Percentiles rank a stretch among this genome's conserved stretches.
Evolutionary conservation across 2,888 invertebrate species (phyloP).

Genomic region (Ashinkailepas kermadecensis): DNA sequence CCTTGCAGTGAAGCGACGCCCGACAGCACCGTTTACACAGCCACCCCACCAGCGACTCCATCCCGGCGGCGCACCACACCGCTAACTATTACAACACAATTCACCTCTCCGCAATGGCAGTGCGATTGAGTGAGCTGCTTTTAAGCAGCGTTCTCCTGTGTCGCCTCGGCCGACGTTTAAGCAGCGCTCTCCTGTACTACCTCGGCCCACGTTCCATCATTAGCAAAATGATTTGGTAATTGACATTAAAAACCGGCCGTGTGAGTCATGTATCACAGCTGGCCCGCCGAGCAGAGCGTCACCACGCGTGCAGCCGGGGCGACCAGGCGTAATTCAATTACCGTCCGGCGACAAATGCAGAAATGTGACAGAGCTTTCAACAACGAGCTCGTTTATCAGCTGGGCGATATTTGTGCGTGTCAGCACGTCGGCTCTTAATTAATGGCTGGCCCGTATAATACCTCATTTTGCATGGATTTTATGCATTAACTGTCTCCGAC

Average conservation of each 20-base stretch:
- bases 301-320: neutral
- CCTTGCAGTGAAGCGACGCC: neutral
- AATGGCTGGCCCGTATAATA: neutral
- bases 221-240: constrained; percentile 16
- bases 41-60: neutral
- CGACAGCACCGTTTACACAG: neutral
- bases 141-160: neutral
- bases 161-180: neutral
- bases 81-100: neutral
- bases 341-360: neutral
- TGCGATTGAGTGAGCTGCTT: constrained; percentile 10
- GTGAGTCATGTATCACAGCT: constrained; percentile 3
- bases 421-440: neutral
- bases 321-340: neutral
- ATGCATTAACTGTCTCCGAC: constrained; percentile 14
- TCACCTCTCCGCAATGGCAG: neutral
- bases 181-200: neutral
- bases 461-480: constrained; percentile 20
- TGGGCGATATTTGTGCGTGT: constrained; percentile 12
- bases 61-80: neutral
- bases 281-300: neutral
- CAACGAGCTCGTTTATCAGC: constrained; percentile 13
- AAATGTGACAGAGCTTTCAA: constrained; percentile 11
- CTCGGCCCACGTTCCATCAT: neutral
- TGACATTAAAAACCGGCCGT: neutral